Conservation (phyloP, 2,113 vertebrate species). For the Thoracochromis brauschi region DNA sequence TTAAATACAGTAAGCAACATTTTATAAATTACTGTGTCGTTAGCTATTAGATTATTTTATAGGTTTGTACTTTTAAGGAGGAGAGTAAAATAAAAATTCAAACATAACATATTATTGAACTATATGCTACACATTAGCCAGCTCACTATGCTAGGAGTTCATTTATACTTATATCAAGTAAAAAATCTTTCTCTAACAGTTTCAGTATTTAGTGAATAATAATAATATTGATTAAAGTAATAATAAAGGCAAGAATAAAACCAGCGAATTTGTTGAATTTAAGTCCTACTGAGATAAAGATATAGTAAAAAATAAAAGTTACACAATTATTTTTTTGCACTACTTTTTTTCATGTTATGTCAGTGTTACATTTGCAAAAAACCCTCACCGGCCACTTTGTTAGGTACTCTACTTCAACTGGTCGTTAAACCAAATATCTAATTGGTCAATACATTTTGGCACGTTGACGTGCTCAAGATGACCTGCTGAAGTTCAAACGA, state of each 20-base stretch:
- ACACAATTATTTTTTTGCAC: not conserved
- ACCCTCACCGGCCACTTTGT: not conserved
- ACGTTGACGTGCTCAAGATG: accelerated
- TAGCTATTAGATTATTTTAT: not conserved
- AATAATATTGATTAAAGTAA: not conserved
- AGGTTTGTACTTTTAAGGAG: not conserved
- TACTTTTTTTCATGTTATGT: not conserved
- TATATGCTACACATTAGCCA: not conserved
- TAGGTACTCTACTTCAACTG: not conserved
- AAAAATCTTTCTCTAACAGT: not conserved
- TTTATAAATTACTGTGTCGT: accelerated
- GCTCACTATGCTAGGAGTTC: not conserved
- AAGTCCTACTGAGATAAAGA: not conserved
- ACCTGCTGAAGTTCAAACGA: not conserved
- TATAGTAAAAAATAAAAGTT: not conserved
- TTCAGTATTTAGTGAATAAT: not conserved
- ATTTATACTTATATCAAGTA: not conserved
- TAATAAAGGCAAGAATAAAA: not conserved
- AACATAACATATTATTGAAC: not conserved
- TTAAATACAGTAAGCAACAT: not conserved
- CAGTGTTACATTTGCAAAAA: not conserved
- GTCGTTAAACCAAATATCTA: not conserved
- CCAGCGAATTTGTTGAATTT: not conserved
- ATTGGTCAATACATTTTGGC: accelerated
- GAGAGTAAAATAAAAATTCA: not conserved